Base-by-base conservation (phyloP, 2,797 vertebrate genomes). In the Lerista edwardsae region DNA sequence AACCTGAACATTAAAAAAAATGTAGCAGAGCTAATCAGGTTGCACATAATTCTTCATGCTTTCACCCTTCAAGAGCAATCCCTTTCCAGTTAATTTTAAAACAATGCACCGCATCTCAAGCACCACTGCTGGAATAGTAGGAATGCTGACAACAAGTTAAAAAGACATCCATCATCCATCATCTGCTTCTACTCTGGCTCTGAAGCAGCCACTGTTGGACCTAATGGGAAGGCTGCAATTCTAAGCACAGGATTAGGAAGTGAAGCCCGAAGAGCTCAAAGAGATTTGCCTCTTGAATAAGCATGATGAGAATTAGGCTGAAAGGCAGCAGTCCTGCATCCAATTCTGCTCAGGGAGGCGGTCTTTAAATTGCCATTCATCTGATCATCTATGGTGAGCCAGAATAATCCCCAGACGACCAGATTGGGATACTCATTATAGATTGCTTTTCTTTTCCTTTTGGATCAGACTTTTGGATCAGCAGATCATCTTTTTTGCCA, bases 81-180 rank as follows among this genome's bases (percentile, higher is more conserved):
- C 80, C 84, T 89, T 88, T 75, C 51, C 51, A 80, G 65, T 82
- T 89, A 87, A 89, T 91, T 91, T 90, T 41, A 79, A 90, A 93
- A 80, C 39, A 89, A 79, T 65, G n/a, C 86, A 84, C 44, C 41
- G 87, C 89, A 65, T 76, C 76, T 83, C 80, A 21, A 91, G 71
- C 36, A 34, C 47, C 61, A 55, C 57, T 69, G 39, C 51, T 88
- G 59, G 74, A 93, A 80, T 61, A 88, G 73, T 9, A 89, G 82
- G 72, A 72, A 88, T 0, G 1, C 34, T 84, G 31, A 84, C 0
- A 1, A 75, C 84, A 75, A 82, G 86, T 86, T 91, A 81, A 90
- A 93, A 90, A 88, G 80, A 80, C 87, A 84, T 1, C 83, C 84
- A 93, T 65, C 51, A n/a, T 85, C 8, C 47, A 84, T 84, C 36